A percentile compares a stretch with the other conserved stretches of the same genome.
phyloP scores from a whole-genome alignment of 1,140 invertebrate genomes.

The Vanessa tameamea region DNA sequence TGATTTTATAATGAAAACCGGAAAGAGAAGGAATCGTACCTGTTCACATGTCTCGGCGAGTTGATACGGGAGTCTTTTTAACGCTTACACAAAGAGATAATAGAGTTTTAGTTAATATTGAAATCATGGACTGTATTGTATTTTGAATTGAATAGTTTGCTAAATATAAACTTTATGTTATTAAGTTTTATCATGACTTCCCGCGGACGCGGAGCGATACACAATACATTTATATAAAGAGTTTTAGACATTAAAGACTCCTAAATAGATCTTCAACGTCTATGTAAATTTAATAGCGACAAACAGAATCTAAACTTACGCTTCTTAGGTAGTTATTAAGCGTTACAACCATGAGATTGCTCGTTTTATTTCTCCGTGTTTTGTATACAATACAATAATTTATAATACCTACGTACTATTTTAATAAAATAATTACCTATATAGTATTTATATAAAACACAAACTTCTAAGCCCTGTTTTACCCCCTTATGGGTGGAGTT shows the following conservation, averaged over 20 bases:
- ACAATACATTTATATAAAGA: neutral
- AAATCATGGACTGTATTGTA: neutral
- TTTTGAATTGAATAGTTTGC: slow-evolving; percentile 2
- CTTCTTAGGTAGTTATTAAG: too few relatives aligned
- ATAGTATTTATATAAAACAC: too few relatives aligned
- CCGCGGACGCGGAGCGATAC: neutral
- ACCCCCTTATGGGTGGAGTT: too few relatives aligned
- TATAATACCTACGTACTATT: too few relatives aligned
- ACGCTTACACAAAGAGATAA: slow-evolving; percentile 27
- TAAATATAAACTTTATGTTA: neutral
- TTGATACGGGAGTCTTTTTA: slow-evolving; percentile 28
- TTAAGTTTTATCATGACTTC: slow-evolving; percentile 11
- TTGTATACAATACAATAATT: too few relatives aligned
- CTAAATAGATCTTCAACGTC: neutral
- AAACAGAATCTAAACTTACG: neutral
- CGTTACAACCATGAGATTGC: too few relatives aligned
- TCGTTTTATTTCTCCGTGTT: too few relatives aligned
- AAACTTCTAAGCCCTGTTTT: too few relatives aligned
- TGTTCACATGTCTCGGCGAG: slow-evolving; percentile 28
- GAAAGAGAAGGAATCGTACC: slow-evolving; percentile 30
- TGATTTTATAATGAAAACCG: slow-evolving; percentile 38
- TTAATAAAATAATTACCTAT: too few relatives aligned
- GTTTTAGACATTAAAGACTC: neutral
- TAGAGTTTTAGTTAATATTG: slow-evolving; percentile 13
- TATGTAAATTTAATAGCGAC: neutral